Evolutionary conservation across 1,140 invertebrate genomes (phyloP).

Genomic region (Tetramorium alpestre): DNA sequence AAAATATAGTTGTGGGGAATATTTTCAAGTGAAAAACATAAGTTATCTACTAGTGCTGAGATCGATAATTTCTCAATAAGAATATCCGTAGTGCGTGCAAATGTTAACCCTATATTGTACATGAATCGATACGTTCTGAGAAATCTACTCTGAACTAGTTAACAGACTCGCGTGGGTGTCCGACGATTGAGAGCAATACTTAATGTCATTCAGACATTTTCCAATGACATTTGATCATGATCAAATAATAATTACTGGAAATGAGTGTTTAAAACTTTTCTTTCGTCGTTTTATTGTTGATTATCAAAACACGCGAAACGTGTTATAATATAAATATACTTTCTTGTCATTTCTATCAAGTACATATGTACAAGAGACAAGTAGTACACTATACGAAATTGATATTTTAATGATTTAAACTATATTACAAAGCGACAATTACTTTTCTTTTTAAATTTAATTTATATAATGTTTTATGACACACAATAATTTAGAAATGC

Average conservation of each 20-base stretch:
- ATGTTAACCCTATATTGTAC: conserved; percentile 36
- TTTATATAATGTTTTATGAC: background rate
- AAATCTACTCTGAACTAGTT: conserved; percentile 56
- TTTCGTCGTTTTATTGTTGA: background rate
- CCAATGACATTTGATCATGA: conserved; percentile 1
- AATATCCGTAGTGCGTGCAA: conserved; percentile 23
- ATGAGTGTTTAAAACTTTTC: background rate
- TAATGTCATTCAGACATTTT: conserved; percentile 15
- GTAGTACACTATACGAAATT: background rate
- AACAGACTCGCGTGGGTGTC: conserved; percentile 38
- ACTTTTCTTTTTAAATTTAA: background rate
- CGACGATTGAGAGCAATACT: conserved; percentile 30
- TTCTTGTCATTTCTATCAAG: background rate
- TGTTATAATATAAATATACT: background rate
- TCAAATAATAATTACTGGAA: conserved; percentile 19
- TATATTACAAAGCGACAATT: background rate
- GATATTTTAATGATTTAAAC: background rate
- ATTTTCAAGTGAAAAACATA: background rate
- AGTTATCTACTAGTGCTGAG: background rate
- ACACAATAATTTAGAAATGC: background rate
- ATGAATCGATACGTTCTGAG: conserved; percentile 54
- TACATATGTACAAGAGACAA: no score
- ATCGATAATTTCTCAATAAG: conserved; percentile 49
- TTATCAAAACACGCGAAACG: background rate
- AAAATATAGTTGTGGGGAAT: background rate